phyloP scores from a whole-genome alignment of 2,113 vertebrate species.

The Rhizomys pruinosus region DNA sequence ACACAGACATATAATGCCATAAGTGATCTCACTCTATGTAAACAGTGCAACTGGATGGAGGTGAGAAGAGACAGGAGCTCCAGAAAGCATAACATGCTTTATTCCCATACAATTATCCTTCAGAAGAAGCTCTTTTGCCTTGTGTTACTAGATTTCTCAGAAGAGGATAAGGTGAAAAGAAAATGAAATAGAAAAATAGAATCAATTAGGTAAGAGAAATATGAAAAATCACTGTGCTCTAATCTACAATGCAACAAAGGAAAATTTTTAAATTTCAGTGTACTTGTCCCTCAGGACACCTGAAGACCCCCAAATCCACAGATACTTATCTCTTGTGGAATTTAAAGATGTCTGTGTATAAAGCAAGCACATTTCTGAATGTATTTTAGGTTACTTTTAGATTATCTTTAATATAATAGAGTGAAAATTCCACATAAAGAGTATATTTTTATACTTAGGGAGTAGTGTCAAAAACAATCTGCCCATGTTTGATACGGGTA shows the following conservation, averaged over 20 bases:
- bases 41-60: background rate
- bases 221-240: slow-evolving; percentile 15
- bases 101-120: slow-evolving; percentile 1
- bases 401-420: background rate
- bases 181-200: background rate
- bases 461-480: background rate
- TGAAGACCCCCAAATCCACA: too few species aligned
- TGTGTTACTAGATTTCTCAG: background rate
- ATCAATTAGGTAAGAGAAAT: background rate
- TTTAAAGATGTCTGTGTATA: too few species aligned
- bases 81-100: background rate
- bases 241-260: slow-evolving; percentile 11
- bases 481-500: background rate
- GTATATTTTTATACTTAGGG: background rate
- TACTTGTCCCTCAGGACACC: too few species aligned
- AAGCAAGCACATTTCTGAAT: background rate
- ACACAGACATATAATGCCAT: background rate
- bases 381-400: background rate
- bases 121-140: slow-evolving; percentile 16
- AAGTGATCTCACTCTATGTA: background rate
- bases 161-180: slow-evolving; percentile 5
- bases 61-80: slow-evolving; percentile 12
- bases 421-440: background rate
- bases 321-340: too few species aligned
- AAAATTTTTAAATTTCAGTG: background rate